Evolutionary conservation across 1,140 invertebrate genomes (phyloP), one percentile per base, ranked within the genome.

Genomic region (Drosophila athabasca): DNA sequence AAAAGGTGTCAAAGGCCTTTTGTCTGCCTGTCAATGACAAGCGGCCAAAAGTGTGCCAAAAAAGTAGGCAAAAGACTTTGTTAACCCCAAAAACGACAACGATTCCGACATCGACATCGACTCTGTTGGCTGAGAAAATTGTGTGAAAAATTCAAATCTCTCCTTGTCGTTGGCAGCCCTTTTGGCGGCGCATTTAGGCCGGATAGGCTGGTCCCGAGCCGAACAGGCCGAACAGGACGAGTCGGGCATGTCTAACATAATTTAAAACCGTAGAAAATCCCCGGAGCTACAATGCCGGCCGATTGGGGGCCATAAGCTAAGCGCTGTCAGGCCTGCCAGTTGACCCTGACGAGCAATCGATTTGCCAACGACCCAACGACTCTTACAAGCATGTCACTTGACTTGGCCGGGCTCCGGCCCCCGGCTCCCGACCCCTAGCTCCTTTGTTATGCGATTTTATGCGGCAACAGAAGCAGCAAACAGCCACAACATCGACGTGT

Each of bases 111-210:
- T 11, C 35, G 35, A 61, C 59, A 71, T 50, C 15, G 61, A 46
- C 51, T 57, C 43, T 55, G 62, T 29, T 35, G 43, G 62, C 58
- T 44, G 62, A 64, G 61, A 76, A 83, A 77, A 81, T 82, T 87
- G 82, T 82, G 82, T 75, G 78, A 85, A 88, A 85, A 87, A 85
- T 85, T 88, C 78, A 85, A 85, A 85, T 85, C 65, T 61, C 55
- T 76, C 7, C 26, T 72, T 76, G 59, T 51, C 50, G 62, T 51
- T 75, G 79, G 44, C 69, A 68, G 61, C 53, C 61, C 24, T 53
- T 84, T 66, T 70, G 79, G 70, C 68, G 71, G 79, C 76, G 68
- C 79, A 62, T 83, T 83, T 66, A 60, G 67, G 65, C 65, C 79
- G 64, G 62, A 49, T 59, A 49, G 46, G 57, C 57, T 31, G 31